Conservation (phyloP, 2,888 invertebrate species). For the Priocnemis perturbator region DNA sequence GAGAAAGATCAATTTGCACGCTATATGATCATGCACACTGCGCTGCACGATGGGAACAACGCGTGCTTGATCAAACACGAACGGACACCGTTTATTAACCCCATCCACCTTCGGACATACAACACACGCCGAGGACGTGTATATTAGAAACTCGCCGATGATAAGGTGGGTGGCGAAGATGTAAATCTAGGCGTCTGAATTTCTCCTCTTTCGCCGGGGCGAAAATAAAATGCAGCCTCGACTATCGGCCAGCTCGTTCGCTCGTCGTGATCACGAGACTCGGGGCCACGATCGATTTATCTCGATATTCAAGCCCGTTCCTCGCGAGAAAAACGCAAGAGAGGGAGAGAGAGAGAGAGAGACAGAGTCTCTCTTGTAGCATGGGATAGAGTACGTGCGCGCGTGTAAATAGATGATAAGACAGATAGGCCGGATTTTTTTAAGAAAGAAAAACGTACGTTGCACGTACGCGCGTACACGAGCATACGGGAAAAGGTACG, state of each 20-base stretch:
- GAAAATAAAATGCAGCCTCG: slow-evolving; percentile 32
- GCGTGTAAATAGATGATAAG: too few relatives aligned
- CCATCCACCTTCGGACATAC: not conserved
- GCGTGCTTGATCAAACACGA: too few relatives aligned
- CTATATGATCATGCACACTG: too few relatives aligned
- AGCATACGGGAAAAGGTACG: too few relatives aligned
- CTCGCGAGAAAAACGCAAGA: slow-evolving; percentile 10
- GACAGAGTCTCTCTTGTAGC: slow-evolving; percentile 6
- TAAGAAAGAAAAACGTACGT: too few relatives aligned
- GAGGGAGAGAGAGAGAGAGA: slow-evolving; percentile 12
- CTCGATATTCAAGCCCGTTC: slow-evolving; percentile 57
- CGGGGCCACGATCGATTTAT: slow-evolving; percentile 61
- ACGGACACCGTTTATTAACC: too few relatives aligned
- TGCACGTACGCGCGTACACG: too few relatives aligned
- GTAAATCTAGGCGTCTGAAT: slow-evolving; percentile 31
- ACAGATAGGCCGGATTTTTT: too few relatives aligned
- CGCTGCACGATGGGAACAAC: too few relatives aligned
- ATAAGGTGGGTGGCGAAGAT: slow-evolving; percentile 12
- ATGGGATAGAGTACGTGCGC: too few relatives aligned
- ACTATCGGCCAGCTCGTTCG: slow-evolving; percentile 34
- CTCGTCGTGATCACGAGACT: slow-evolving; percentile 53
- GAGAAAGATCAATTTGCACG: too few relatives aligned
- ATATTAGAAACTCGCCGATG: slow-evolving; percentile 29
- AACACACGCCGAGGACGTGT: not conserved
- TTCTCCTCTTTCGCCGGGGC: slow-evolving; percentile 27